Evolutionary conservation across 1,140 invertebrate genomes (phyloP).

Genomic region (Phymastichus coffea): DNA sequence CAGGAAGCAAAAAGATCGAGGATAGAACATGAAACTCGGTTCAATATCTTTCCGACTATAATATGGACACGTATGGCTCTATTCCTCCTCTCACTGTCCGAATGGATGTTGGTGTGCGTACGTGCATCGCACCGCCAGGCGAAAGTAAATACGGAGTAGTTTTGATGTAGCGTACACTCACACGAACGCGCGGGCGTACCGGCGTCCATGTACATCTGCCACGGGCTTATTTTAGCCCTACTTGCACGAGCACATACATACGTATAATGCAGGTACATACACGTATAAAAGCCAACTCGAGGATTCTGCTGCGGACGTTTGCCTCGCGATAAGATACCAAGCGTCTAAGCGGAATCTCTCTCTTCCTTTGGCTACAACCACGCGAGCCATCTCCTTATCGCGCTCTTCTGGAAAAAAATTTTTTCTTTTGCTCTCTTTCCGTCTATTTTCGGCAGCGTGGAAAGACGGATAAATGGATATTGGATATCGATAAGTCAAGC

Average conservation of each 20-base stretch:
- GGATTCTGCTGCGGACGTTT: constrained; percentile 49
- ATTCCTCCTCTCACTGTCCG: neutral
- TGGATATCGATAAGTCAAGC: constrained; percentile 30
- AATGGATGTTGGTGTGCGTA: neutral
- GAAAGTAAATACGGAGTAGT: too few relatives aligned
- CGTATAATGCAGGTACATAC: constrained; percentile 44
- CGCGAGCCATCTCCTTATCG: constrained; percentile 31
- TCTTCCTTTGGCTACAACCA: constrained; percentile 37
- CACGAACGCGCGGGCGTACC: constrained; percentile 26
- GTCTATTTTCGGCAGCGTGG: neutral
- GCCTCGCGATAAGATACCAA: constrained; percentile 43
- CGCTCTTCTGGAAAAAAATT: constrained; percentile 11
- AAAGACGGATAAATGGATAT: constrained; percentile 30
- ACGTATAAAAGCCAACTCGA: constrained; percentile 25
- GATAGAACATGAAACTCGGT: constrained; percentile 23
- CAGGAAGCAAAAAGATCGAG: constrained; percentile 15
- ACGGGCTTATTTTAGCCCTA: too few relatives aligned
- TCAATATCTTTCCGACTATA: constrained; percentile 49
- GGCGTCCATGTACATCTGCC: constrained; percentile 36
- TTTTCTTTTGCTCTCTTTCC: neutral
- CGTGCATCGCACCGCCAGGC: neutral
- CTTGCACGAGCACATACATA: too few relatives aligned
- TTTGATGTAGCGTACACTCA: neutral
- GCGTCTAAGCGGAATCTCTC: constrained; percentile 37
- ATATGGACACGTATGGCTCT: constrained; percentile 43